These are phyloP conservation scores for Harpagifer antarcticus DNA, from an alignment of 2,797 vertebrate species.

Conservation along the genomic window DNA sequence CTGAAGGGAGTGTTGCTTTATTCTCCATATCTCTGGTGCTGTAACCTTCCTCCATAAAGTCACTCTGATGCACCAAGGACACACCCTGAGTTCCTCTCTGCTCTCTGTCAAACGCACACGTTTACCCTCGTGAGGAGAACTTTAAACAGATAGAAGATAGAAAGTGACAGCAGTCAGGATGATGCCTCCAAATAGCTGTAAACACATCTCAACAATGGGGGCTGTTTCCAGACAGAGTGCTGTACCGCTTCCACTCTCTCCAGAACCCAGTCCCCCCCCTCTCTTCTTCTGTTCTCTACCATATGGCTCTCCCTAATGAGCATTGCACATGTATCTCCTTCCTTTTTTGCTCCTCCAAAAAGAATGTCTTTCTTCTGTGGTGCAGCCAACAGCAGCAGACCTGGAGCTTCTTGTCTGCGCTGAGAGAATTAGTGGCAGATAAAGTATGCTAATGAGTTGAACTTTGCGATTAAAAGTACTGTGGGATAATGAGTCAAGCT, in stretches of 20 bases:
- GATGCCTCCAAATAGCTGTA: constrained; percentile 20
- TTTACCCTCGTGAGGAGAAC: constrained; percentile 2
- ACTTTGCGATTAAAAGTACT: constrained; percentile 50
- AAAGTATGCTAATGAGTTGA: constrained; percentile 66
- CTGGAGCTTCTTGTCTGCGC: constrained; percentile 57
- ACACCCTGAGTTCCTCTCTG: background rate
- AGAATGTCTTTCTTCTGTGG: constrained; percentile 60
- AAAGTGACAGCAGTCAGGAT: constrained; percentile 21
- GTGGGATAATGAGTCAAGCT: constrained; percentile 49
- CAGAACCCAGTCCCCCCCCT: background rate
- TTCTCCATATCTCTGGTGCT: background rate
- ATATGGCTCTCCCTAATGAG: constrained; percentile 81
- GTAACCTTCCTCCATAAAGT: constrained; percentile 17
- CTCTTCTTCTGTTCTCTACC: constrained; percentile 51
- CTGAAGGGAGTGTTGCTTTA: background rate
- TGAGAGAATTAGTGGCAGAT: constrained; percentile 68
- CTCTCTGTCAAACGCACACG: constrained; percentile 13
- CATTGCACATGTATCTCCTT: constrained; percentile 51
- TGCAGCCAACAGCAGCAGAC: constrained; percentile 66
- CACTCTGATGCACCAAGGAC: background rate
- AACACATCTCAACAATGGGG: constrained; percentile 35
- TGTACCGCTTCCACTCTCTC: constrained; percentile 26
- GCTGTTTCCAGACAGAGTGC: constrained; percentile 36
- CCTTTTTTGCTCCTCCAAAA: constrained; percentile 70
- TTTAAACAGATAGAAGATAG: background rate